Evolutionary conservation across 2,888 invertebrate species (phyloP), one percentile per base, ranked within the genome.

Genomic region (Apamea crenata): DNA sequence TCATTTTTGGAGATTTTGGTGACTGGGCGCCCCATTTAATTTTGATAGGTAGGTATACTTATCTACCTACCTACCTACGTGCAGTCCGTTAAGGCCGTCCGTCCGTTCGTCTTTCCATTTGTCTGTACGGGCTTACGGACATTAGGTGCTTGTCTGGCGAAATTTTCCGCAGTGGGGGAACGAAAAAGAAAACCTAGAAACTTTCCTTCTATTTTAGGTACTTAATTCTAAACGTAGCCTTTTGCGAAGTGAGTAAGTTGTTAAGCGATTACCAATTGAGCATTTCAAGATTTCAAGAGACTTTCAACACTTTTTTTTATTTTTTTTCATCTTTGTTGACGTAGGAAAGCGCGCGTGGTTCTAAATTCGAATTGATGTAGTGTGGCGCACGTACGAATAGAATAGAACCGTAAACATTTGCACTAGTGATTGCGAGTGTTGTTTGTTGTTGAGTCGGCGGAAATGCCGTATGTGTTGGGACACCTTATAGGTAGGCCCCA

Each of bases 381-480:
- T 87, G 84, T 75, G 74, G 87, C 80, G 86, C 89, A 87, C 89
- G 89, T 88, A 88, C 90, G 89, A 87, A 86, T 86, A 85, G 86
- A 86, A 87, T 86, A 80, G 88, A 84, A 89, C 86, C 80, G 94
- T 90, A 92, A 95, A 95, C 92, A 94, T 95, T 95, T 95, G 93
- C 91, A 88, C 91, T 92, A 91, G 94, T 95, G 95, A 95, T 95
- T 95, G 95, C 93, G 90, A 83, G 88, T 90, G 89, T 83, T 95
- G 94, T 94, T 94, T 94, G 92, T 91, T 83, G 88, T 87, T 59
- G 85, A 84, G 83, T 87, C 77, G 70, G 83, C 76, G 81, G 84
- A 83, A 81, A 74, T 85, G 74, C 63, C 78, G 81, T 86, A 77
- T 86, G 81, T 79, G 73, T 78, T 82, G 84, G 86, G 80, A 82